Base-by-base conservation (phyloP, 2,888 invertebrate genomes). In the Prionchulus punctatus region DNA sequence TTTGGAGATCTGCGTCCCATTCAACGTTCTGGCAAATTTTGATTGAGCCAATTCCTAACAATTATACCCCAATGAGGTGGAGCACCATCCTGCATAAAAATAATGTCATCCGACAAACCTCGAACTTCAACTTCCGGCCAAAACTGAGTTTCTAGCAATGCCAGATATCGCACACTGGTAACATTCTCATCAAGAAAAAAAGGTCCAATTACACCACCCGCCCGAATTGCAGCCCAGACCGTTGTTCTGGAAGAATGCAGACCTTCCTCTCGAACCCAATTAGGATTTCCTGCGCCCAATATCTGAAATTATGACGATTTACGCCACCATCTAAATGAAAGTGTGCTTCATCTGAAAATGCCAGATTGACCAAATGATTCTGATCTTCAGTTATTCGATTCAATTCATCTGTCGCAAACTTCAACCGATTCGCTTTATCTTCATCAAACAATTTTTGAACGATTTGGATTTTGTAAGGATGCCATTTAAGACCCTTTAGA, bases 11-110 rank as follows among this genome's bases (percentile, higher is more conserved):
- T 59, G 12, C 59, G 58, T 1, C 61, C 60, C 36, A 59, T 59
- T 62, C 61, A 59, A 18, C 59, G 23, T 1, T 27, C n/a, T n/a
- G 58, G 61, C 2, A 59, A 62, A 15, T 62, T 21, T 26, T 60
- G 27, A 50, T 62, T 28, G 15, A 61, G 26, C 56, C 55, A 61
- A 25, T 7, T 2, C 21, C 59, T 26, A 30, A 59, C 60, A 1
- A 18, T 1, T n/a, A 1, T 1, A 28, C 54, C 27, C 61, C 61
- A 62, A 59, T 59, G 59, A 28, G 59, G 61, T 4, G 59, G 59
- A 23, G 61, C 59, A 21, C 59, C 61, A 42, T 59, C 59, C 30
- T 61, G 61, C 60, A 61, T 61, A n/a, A 59, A 61, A 1, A 59
- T 52, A 18, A 60, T n/a, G n/a, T n/a, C 7, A n/a, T 45, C 45